Evolutionary conservation across 2,888 invertebrate genomes (phyloP).

Genomic region (Machimus atricapillus): DNA sequence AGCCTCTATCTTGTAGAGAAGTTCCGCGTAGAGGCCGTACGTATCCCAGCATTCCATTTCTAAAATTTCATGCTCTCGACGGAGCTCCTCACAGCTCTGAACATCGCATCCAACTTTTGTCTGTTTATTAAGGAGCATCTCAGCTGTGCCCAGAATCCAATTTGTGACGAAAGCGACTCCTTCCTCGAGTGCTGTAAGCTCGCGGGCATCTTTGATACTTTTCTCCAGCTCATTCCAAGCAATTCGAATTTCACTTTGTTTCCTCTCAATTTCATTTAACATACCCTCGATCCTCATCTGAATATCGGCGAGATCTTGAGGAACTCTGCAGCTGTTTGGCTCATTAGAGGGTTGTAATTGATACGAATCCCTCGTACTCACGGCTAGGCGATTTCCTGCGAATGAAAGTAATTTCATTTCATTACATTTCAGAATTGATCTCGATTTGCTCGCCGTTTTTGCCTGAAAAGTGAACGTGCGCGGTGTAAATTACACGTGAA

Average conservation of each 20-base stretch:
- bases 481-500: background rate
- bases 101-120: slow-evolving; percentile 77
- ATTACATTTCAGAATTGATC: background rate
- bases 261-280: slow-evolving; percentile 67
- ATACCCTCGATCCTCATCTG: slow-evolving; percentile 67
- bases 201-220: slow-evolving; percentile 68
- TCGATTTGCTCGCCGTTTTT: background rate
- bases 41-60: slow-evolving; percentile 81
- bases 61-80: slow-evolving; percentile 76
- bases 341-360: slow-evolving; percentile 50
- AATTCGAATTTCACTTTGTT: slow-evolving; percentile 68
- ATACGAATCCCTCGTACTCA: slow-evolving; percentile 59
- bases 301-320: slow-evolving; percentile 71
- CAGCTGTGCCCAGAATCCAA: slow-evolving; percentile 80
- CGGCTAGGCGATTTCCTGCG: slow-evolving; percentile 60
- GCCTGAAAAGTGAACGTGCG: background rate
- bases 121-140: slow-evolving; percentile 74
- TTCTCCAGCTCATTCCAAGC: slow-evolving; percentile 70
- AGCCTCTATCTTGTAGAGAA: slow-evolving; percentile 74
- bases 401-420: slow-evolving; percentile 34
- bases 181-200: slow-evolving; percentile 68
- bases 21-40: slow-evolving; percentile 79
- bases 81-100: slow-evolving; percentile 73
- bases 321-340: slow-evolving; percentile 54
- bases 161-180: slow-evolving; percentile 76